Percentiles rank a stretch among this genome's conserved stretches.
phyloP scores from a whole-genome alignment of 2,113 vertebrate genomes.

The Carollia perspicillata region DNA sequence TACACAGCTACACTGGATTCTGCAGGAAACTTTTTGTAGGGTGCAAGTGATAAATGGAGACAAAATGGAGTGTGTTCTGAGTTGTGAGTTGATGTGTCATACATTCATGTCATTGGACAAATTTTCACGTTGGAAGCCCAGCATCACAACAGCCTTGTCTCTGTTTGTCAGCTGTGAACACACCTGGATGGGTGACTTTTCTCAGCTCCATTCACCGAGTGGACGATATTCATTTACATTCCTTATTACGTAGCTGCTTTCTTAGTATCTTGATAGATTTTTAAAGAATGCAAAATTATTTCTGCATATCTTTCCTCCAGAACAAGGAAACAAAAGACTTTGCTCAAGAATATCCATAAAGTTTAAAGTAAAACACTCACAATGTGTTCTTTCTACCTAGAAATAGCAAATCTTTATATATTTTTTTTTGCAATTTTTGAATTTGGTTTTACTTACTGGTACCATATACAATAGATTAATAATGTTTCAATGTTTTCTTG shows the following conservation, averaged over 20 bases:
- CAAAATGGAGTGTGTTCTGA: conserved; percentile 70
- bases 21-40: conserved; percentile 67
- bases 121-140: conserved; percentile 59
- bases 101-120: conserved; percentile 70
- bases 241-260: neutral
- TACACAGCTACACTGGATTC: conserved; percentile 54
- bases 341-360: neutral
- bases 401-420: neutral
- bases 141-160: conserved; percentile 52
- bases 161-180: conserved; percentile 63
- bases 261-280: neutral
- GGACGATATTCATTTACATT: neutral
- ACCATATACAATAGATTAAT: neutral
- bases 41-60: conserved; percentile 71
- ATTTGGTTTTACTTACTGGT: neutral
- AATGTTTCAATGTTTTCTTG: neutral
- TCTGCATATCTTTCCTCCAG: neutral
- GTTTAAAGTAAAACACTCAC: neutral
- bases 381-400: neutral
- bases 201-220: neutral
- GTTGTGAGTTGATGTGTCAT: conserved; percentile 69
- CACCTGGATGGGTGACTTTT: neutral
- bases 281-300: neutral
- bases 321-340: neutral
- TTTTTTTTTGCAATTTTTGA: conserved; percentile 4